Conservation (phyloP, 2,113 vertebrate genomes). For the Saccopteryx leptura region DNA sequence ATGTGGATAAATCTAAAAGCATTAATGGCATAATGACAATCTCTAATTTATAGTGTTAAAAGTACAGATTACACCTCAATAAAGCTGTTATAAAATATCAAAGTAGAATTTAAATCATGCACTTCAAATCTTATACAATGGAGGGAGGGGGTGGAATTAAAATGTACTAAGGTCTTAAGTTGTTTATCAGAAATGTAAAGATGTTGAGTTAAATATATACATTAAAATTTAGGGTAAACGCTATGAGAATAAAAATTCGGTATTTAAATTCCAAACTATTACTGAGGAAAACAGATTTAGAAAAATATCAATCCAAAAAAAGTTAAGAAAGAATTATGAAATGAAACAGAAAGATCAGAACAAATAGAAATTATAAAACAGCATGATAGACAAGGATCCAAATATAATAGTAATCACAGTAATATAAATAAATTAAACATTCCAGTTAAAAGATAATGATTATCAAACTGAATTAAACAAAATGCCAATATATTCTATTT, state of each 20-base stretch:
- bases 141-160: background rate
- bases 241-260: background rate
- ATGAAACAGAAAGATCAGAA: conserved; percentile 8
- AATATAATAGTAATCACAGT: background rate
- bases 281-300: background rate
- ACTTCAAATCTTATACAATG: background rate
- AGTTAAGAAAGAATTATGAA: background rate
- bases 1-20: background rate
- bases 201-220: background rate
- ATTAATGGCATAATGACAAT: background rate
- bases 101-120: background rate
- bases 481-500: background rate
- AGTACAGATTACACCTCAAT: conserved; percentile 3
- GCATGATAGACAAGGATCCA: background rate
- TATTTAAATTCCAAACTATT: conserved; percentile 15
- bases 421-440: background rate
- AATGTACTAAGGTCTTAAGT: background rate
- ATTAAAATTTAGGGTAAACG: conserved; percentile 27
- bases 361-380: background rate
- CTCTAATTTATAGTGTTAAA: conserved; percentile 19
- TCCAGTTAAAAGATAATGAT: background rate
- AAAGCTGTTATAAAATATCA: conserved; percentile 17
- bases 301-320: background rate
- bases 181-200: background rate
- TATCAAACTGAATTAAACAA: conserved; percentile 41